Percentiles rank a stretch among this genome's conserved stretches.
Evolutionary conservation across 2,797 vertebrate genomes (phyloP).

Genomic region (Poeciliopsis infans): DNA sequence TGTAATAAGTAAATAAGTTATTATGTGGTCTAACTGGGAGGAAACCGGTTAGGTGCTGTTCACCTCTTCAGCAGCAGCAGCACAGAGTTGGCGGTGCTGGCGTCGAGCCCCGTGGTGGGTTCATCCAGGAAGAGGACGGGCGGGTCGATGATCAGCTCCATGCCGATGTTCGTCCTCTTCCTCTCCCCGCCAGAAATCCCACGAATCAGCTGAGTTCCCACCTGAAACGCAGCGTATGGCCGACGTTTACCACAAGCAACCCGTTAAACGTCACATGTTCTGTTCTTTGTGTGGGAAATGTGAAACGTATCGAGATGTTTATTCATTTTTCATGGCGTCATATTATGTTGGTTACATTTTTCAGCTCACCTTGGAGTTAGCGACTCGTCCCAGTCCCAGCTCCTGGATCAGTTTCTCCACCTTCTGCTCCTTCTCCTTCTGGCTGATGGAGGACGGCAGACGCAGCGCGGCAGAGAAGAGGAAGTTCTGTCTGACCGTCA

Average conservation of each 20-base stretch:
- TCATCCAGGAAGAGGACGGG: slow-evolving; percentile 86
- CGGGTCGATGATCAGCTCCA: slow-evolving; percentile 87
- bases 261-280: neutral
- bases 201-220: slow-evolving; percentile 84
- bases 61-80: slow-evolving; percentile 85
- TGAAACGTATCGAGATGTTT: neutral
- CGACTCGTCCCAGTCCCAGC: slow-evolving; percentile 89
- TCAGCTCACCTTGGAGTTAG: slow-evolving; percentile 87
- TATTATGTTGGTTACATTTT: too few relatives aligned
- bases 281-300: too few relatives aligned
- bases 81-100: slow-evolving; percentile 84
- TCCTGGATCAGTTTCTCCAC: slow-evolving; percentile 86
- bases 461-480: slow-evolving; percentile 93
- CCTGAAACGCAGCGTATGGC: slow-evolving; percentile 55
- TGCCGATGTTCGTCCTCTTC: slow-evolving; percentile 86
- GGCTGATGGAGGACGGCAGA: slow-evolving; percentile 80
- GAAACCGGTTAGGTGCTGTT: neutral
- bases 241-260: neutral
- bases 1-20: too few relatives aligned
- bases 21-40: neutral
- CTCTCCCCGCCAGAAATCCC: slow-evolving; percentile 85
- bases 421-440: slow-evolving; percentile 82
- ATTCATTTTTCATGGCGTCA: neutral
- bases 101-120: slow-evolving; percentile 84
- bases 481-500: slow-evolving; percentile 93